Evolutionary conservation across 2,888 invertebrate species (phyloP).

Genomic region (Himalopsyche japonica): DNA sequence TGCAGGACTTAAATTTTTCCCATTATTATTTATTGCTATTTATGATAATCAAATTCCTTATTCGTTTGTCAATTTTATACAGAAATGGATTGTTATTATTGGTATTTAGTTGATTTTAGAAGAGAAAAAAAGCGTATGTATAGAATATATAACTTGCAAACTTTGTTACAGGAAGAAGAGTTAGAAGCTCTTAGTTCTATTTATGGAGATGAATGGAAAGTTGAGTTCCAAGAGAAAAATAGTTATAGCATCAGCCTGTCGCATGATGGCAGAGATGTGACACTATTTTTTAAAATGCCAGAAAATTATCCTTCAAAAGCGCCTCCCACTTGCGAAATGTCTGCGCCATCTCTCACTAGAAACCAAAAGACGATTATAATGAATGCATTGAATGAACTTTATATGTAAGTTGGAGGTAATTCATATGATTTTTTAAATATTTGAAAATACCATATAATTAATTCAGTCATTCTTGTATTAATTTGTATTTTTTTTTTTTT

Average conservation of each 20-base stretch:
- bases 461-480: too few species aligned
- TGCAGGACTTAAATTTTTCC: too few species aligned
- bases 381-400: constrained; percentile 64
- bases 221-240: constrained; percentile 60
- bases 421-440: background rate
- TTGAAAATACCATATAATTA: too few species aligned
- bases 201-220: constrained; percentile 70
- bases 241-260: constrained; percentile 65
- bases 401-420: constrained; percentile 61
- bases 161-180: constrained; percentile 62
- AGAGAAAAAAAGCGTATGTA: too few species aligned
- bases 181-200: constrained; percentile 73
- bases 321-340: constrained; percentile 71
- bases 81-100: too few species aligned
- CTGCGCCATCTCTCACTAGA: constrained; percentile 71
- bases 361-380: constrained; percentile 62
- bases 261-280: constrained; percentile 57
- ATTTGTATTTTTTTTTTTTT: too few species aligned
- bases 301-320: constrained; percentile 65
- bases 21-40: too few species aligned
- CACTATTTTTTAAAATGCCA: constrained; percentile 67
- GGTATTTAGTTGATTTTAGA: too few species aligned
- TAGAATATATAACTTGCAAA: too few species aligned
- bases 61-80: too few species aligned
- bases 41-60: too few species aligned